Evolutionary conservation across 2,888 invertebrate species (phyloP), one percentile per base, ranked within the genome.

Genomic region (Lysandra bellargus): DNA sequence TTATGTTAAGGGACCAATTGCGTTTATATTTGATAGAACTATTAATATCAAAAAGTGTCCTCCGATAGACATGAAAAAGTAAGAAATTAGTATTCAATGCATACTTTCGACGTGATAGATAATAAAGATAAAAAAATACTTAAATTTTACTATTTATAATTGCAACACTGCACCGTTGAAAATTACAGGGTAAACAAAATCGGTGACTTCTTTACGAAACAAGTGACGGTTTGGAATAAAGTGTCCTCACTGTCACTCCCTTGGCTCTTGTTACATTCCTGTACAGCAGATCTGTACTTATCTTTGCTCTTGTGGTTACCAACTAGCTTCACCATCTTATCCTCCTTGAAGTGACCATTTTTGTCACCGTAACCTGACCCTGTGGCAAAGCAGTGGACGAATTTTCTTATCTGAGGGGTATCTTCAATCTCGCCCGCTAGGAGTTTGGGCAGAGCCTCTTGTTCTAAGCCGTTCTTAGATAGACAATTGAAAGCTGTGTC

Each of bases 371-470:
- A 84, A 23, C 87, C 87, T n/a, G 88, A 80, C 77, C 87, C 87
- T 78, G 85, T 85, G 80, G 88, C 86, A 79, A 89, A 84, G 82
- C 94, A 93, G 61, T 88, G 85, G 2, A 89, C 79, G 64, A 88
- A 89, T n/a, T 89, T 87, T 82, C 88, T 89, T 3, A 90, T 83
- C 7, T 83, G 83, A 17, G 88, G 84, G 64, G 87, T 88, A 7
- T 91, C 87, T 81, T 84, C 82, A 64, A 89, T 86, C 2, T 85
- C 83, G 5, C 90, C 91, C 64, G 85, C 83, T 30, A 88, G 83
- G 1, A 89, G 85, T 64, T 83, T 80, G 14, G 83, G 74, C 5
- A 84, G 9, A 0, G 81, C 78, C 5, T 84, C 83, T 1, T 80
- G n/a, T 40, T 82, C 82, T 0, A 83, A 81, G 0, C 84, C 83